Evolutionary conservation across 2,888 invertebrate species (phyloP), one percentile per base, ranked within the genome.

Genomic region (Aporophyla nigra): DNA sequence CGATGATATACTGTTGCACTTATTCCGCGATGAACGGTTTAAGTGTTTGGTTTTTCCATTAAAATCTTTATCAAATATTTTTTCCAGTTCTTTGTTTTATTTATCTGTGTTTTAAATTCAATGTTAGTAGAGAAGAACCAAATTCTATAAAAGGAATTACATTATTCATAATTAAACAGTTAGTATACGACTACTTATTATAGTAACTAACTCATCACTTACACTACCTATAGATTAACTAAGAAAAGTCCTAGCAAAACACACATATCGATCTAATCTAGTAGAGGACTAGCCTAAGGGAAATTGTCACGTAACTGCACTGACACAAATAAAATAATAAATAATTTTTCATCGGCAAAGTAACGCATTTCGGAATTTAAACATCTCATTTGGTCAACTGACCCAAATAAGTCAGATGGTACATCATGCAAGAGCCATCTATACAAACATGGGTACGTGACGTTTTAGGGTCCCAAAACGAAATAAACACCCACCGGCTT

Each of bases 361-460:
- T 54, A 71, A 72, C 65, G 66, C 69, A 74, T 83, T 85, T 85
- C n/a, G 53, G 58, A 74, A 63, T 70, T 58, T 33, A 69, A 69
- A 71, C 66, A 68, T 53, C 43, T 66, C 27, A 65, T 77, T 74
- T 75, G 76, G 71, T 71, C 72, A 80, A 85, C 76, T 86, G 72
- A 85, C 87, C 82, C 63, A 80, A 78, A 86, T 84, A 79, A 43
- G 43, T 61, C 54, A 67, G 74, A 65, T 67, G 9, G 82, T 73
- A 76, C 74, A 77, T 58, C 69, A 74, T 78, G 49, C 66, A 66
- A 74, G 53, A 76, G 82, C 79, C 79, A 78, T 70, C 74, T 86
- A 76, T 72, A 78, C 79, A 87, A 85, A 87, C 54, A 84, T 70
- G n/a, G 51, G 59, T 66, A 75, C 85, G 87, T 85, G 87, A 78